Conservation (phyloP, 2,888 invertebrate species). For the Erebia epiphron region DNA sequence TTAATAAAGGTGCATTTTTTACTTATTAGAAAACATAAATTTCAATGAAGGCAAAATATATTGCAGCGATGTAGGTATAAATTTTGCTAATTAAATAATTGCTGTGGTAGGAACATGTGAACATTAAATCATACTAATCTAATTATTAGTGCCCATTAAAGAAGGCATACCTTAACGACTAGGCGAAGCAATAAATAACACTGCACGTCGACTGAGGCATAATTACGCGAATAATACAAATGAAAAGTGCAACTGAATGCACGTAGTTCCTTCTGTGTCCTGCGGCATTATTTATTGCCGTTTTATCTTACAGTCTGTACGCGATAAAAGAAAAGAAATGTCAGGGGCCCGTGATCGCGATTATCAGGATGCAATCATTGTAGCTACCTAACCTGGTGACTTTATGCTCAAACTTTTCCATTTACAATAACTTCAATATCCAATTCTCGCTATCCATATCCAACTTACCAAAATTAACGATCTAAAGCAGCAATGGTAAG, state of each 20-base stretch:
- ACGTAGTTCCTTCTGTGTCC: constrained; percentile 68
- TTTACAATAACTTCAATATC: constrained; percentile 37
- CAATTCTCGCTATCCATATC: constrained; percentile 42
- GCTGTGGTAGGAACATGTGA: constrained; percentile 37
- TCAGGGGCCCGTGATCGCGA: constrained; percentile 74
- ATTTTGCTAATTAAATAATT: constrained; percentile 23
- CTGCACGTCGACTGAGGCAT: constrained; percentile 60
- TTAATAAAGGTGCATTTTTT: not conserved
- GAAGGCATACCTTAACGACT: constrained; percentile 57
- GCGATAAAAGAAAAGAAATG: constrained; percentile 80
- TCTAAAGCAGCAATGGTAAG: constrained; percentile 47
- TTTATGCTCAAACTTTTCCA: constrained; percentile 43
- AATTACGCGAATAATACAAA: constrained; percentile 76
- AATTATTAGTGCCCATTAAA: constrained; percentile 62
- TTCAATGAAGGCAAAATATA: constrained; percentile 1
- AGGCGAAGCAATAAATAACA: constrained; percentile 61
- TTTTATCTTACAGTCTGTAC: constrained; percentile 75
- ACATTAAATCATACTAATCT: constrained; percentile 57
- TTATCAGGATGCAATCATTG: constrained; percentile 76
- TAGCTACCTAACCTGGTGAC: constrained; percentile 58
- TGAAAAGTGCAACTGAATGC: constrained; percentile 72
- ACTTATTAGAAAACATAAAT: constrained; percentile 4
- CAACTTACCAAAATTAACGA: not conserved
- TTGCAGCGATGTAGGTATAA: not conserved
- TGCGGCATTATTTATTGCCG: constrained; percentile 75